These are phyloP conservation scores for Linurgus olivaceus DNA, from an alignment of 2,797 vertebrate genomes.

Conservation along the genomic window DNA sequence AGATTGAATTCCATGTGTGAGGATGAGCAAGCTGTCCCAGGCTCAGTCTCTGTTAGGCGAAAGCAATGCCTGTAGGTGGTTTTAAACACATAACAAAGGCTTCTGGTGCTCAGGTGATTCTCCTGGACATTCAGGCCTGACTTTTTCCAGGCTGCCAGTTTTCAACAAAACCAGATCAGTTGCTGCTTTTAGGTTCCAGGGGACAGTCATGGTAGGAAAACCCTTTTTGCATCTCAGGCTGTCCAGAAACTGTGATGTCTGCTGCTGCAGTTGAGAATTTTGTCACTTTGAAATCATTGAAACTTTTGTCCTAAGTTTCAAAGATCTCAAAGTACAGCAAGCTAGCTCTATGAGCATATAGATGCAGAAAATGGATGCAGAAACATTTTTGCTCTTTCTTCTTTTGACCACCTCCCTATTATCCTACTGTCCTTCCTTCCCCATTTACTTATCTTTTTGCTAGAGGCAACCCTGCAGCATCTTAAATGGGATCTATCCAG, in stretches of 20 bases:
- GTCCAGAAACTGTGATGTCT: not conserved
- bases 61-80: not conserved
- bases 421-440: not conserved
- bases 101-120: not conserved
- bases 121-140: not conserved
- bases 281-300: not conserved
- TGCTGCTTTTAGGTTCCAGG: not conserved
- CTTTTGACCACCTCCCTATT: not conserved
- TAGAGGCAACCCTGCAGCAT: not conserved
- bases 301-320: not conserved
- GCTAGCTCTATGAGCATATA: not conserved
- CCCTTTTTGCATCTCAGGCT: not conserved
- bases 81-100: not conserved
- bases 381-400: not conserved
- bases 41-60: not conserved
- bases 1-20: rapidly evolving
- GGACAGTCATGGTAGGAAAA: not conserved
- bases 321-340: not conserved
- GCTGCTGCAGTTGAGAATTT: not conserved
- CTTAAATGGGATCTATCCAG: not conserved
- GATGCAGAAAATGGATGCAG: not conserved
- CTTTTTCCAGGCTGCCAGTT: not conserved
- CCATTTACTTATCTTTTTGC: not conserved
- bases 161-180: not conserved
- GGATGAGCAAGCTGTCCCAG: not conserved